phyloP scores from a whole-genome alignment of 2,797 vertebrate genomes.

The Arctocebus calabarensis region DNA sequence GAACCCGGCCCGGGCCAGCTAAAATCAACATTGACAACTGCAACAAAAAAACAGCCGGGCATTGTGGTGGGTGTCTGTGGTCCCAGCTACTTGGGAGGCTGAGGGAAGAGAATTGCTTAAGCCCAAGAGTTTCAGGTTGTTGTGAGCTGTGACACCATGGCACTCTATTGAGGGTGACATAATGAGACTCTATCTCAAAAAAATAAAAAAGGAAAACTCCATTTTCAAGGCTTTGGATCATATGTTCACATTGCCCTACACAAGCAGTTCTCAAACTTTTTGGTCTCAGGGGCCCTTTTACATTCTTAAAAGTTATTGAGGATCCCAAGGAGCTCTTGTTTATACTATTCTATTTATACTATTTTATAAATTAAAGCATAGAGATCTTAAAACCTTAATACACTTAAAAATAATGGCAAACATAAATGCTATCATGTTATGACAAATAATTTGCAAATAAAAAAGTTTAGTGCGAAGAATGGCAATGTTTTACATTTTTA shows the following conservation, averaged over 20 bases:
- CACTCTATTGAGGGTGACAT: no score
- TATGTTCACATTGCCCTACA: neutral
- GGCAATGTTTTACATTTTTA: neutral
- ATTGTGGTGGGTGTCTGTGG: no score
- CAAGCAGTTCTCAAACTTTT: neutral
- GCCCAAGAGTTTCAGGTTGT: no score
- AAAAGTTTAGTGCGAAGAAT: neutral
- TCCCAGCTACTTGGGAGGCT: no score
- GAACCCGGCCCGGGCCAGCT: no score
- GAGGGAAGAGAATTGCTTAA: no score
- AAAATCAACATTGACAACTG: no score
- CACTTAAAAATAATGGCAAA: neutral
- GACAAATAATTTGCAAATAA: neutral
- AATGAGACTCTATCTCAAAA: no score
- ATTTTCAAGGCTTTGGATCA: neutral
- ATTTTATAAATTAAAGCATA: neutral
- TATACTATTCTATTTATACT: no score
- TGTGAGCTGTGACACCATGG: no score
- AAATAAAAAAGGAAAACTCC: neutral
- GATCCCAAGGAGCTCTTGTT: neutral
- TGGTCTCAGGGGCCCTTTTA: neutral
- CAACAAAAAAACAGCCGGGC: no score
- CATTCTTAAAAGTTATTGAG: neutral
- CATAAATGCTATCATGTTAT: neutral
- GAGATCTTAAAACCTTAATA: neutral